phyloP scores from a whole-genome alignment of 2,797 vertebrate genomes.

The Atherinosoma microstoma region DNA sequence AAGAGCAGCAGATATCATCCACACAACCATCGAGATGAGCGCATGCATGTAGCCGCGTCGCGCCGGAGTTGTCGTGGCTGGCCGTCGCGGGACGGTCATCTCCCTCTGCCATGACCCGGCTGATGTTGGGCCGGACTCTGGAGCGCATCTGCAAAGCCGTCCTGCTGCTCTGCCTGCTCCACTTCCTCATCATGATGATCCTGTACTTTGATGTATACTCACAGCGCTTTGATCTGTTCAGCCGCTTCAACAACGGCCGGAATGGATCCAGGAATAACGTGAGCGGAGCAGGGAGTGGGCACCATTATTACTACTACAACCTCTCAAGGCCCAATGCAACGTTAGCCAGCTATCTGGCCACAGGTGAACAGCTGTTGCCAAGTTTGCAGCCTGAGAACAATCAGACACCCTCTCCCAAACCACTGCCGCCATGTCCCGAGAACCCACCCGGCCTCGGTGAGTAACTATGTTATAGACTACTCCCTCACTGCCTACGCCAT shows the following conservation, averaged over 20 bases:
- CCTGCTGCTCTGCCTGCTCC: slow-evolving; percentile 96
- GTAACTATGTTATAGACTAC: slow-evolving; percentile 47
- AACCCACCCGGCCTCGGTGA: slow-evolving; percentile 92
- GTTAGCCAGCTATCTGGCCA: slow-evolving; percentile 84
- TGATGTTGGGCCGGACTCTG: slow-evolving; percentile 98
- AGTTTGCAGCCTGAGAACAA: slow-evolving; percentile 85
- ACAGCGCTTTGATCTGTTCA: slow-evolving; percentile 98
- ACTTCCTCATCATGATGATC: slow-evolving; percentile 98
- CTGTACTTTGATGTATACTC: slow-evolving; percentile 98
- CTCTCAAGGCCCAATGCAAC: slow-evolving; percentile 91
- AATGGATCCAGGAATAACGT: slow-evolving; percentile 76
- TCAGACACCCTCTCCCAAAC: slow-evolving; percentile 84
- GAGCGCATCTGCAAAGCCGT: slow-evolving; percentile 99
- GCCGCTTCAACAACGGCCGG: slow-evolving; percentile 91
- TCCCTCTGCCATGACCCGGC: slow-evolving; percentile 95
- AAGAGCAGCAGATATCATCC: slow-evolving; percentile 32
- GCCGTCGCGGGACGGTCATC: slow-evolving; percentile 64
- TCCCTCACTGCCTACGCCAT: not conserved
- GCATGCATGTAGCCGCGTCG: slow-evolving; percentile 72
- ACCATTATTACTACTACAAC: slow-evolving; percentile 89
- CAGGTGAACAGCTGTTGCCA: slow-evolving; percentile 84
- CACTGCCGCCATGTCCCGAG: slow-evolving; percentile 93
- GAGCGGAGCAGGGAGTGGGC: slow-evolving; percentile 68
- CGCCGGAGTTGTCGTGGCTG: slow-evolving; percentile 71
- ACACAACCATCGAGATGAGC: slow-evolving; percentile 54